Evolutionary conservation across 2,113 vertebrate genomes (phyloP).

Genomic region (Aptenodytes patagonicus): DNA sequence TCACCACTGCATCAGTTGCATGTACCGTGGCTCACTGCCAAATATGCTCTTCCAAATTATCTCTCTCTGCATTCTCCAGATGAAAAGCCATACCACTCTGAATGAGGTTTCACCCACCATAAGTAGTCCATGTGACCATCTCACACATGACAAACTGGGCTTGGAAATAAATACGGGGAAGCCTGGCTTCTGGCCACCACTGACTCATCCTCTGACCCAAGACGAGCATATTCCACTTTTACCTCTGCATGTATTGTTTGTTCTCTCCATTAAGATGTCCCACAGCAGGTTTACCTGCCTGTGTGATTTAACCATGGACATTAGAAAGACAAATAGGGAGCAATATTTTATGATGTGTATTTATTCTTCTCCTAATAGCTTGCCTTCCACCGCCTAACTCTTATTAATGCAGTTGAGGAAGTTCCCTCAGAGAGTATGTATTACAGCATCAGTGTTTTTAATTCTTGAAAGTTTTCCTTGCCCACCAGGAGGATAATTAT

Average conservation of each 20-base stretch:
- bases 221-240: background rate
- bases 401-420: background rate
- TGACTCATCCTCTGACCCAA: background rate
- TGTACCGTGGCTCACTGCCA: background rate
- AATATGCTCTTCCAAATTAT: background rate
- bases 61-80: background rate
- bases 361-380: background rate
- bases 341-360: background rate
- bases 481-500: background rate
- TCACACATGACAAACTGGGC: background rate
- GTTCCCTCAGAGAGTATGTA: background rate
- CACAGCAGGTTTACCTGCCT: background rate
- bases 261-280: background rate
- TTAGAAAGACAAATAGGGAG: background rate
- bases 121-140: background rate
- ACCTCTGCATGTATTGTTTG: background rate
- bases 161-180: background rate
- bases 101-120: background rate
- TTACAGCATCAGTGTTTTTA: background rate
- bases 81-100: background rate
- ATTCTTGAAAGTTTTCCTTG: background rate
- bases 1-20: background rate
- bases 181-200: background rate
- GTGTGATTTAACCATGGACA: background rate
- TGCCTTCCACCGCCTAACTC: background rate